Base-by-base conservation (phyloP, 2,113 vertebrate species). In the Murina feae region DNA sequence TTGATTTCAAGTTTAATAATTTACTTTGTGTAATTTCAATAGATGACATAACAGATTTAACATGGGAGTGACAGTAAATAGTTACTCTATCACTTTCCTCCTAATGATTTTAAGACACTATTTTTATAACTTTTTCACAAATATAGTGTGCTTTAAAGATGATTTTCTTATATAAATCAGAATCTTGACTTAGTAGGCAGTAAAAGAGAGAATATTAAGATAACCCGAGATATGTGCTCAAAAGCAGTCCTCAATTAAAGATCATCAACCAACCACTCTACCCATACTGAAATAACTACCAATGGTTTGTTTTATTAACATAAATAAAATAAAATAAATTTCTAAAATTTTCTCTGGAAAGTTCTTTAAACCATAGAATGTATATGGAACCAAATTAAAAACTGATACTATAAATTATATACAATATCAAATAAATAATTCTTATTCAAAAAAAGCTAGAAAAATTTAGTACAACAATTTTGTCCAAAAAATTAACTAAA, bases 321-420 rank as follows among this genome's bases (percentile, higher is more conserved):
- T 9, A 94, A 87, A 71, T 16, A 60, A 28, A 55, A 55, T 7
- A 55, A 60, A 60, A 23, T 10, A 60, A 60, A 60, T 78, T 84
- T 49, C 44, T 47, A 86, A 88, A 71, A 85, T 65, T n/a, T 60
- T 84, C 42, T 78, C 44, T 18, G 9, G 21, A 32, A 82, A 1
- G 0, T 51, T 93, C 69, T 78, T 86, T 53, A 72, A 84, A 82
- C 2, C 9, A 84, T 37, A 63, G 9, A 89, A 90, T 65, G 53
- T 44, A 55, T 83, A 1, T 39, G 10, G 14, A 95, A 81, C 53
- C 11, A 76, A 91, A 95, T 93, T 81, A 76, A 96, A 66, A 93
- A 44, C 9, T 20, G n/a, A 81, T 20, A 81, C 17, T 89, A 1
- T 88, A 66, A 86, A 75, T 44, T 42, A 83, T 30, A 86, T 28